phyloP scores from a whole-genome alignment of 2,113 vertebrate genomes.

The Aix galericulata region DNA sequence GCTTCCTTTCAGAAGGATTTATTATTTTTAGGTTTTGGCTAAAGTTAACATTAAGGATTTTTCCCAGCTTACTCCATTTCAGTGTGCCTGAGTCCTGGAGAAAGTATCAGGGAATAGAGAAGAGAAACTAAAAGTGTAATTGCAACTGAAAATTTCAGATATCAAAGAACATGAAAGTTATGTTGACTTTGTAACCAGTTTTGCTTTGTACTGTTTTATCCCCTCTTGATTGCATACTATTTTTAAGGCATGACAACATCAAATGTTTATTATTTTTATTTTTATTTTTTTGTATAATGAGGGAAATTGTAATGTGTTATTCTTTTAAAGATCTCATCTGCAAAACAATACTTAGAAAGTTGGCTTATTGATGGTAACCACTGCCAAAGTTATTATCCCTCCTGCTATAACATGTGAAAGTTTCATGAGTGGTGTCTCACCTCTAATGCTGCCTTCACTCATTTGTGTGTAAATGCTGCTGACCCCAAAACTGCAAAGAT shows the following conservation, averaged over 20 bases:
- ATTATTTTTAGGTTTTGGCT: slow-evolving; percentile 41
- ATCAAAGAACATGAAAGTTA: background rate
- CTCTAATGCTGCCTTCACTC: accelerated
- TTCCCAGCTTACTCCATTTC: slow-evolving; percentile 52
- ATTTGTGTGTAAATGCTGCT: background rate
- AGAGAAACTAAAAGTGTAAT: background rate
- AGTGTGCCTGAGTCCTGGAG: background rate
- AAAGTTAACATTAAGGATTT: background rate
- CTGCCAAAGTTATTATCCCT: background rate
- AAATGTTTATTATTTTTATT: background rate
- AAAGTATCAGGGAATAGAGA: background rate
- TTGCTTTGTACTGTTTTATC: background rate
- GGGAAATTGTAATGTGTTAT: accelerated
- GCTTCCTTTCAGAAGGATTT: slow-evolving; percentile 39
- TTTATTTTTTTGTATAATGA: background rate
- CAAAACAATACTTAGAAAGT: background rate
- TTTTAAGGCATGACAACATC: background rate
- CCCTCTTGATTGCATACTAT: background rate
- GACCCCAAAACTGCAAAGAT: background rate
- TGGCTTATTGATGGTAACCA: background rate
- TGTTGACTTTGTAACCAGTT: background rate
- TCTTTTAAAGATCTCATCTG: accelerated
- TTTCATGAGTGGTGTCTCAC: background rate
- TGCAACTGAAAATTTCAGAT: background rate
- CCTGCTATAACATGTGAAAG: background rate